Conservation (phyloP, 2,797 vertebrate species). For the Coregonus ussuriensis region DNA sequence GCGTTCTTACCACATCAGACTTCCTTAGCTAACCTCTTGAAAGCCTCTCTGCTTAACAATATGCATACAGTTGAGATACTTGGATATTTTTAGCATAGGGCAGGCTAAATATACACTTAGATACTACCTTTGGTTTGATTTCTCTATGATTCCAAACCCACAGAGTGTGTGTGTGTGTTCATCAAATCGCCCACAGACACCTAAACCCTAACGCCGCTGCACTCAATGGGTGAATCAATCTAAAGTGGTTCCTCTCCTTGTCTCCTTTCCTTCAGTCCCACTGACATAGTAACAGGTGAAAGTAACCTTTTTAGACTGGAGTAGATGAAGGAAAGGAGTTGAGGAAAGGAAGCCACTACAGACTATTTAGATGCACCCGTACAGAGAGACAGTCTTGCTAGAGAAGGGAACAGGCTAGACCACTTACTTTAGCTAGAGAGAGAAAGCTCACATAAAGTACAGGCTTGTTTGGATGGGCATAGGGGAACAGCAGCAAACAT, state of each 20-base stretch:
- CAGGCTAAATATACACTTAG: background rate
- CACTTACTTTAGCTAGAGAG: background rate
- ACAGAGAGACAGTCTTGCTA: background rate
- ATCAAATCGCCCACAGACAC: background rate
- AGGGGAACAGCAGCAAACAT: background rate
- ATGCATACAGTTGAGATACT: background rate
- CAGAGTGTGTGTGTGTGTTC: background rate
- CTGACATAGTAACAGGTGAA: background rate
- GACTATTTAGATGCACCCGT: background rate
- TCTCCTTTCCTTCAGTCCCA: background rate
- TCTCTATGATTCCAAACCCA: background rate
- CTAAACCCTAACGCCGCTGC: background rate
- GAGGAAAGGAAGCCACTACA: background rate
- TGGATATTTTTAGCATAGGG: too few species aligned
- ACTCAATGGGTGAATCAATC: background rate
- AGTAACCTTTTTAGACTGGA: background rate
- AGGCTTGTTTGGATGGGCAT: slow-evolving; percentile 12
- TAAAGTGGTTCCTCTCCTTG: background rate
- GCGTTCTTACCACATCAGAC: too few species aligned
- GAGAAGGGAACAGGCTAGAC: background rate
- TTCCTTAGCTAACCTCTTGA: too few species aligned
- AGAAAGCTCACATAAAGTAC: background rate
- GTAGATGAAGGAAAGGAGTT: background rate
- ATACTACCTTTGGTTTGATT: background rate
- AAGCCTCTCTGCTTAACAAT: background rate